These are phyloP conservation scores for Potamilus streckersoni DNA, from an alignment of 1,140 invertebrate genomes.

Conservation along the genomic window DNA sequence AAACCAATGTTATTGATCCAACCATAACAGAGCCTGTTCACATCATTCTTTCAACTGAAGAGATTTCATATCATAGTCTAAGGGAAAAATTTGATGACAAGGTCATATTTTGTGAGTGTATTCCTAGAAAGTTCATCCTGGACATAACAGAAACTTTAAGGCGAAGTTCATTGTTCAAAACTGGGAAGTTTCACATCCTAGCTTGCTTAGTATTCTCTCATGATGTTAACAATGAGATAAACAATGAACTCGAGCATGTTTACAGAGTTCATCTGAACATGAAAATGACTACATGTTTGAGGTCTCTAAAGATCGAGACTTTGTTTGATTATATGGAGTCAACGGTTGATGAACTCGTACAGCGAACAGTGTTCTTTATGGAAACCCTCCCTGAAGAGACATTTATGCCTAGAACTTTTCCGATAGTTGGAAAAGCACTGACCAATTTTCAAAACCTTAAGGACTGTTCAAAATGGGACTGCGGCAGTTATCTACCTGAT, in stretches of 20 bases:
- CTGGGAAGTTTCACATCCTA: neutral
- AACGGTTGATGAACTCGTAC: constrained; percentile 23
- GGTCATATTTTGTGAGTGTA: constrained; percentile 16
- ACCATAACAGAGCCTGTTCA: constrained; percentile 1
- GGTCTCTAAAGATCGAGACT: constrained; percentile 21
- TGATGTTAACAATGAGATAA: constrained; percentile 27
- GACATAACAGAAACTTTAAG: constrained; percentile 13
- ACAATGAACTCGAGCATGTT: constrained; percentile 20
- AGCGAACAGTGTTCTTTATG: constrained; percentile 24
- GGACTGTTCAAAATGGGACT: constrained; percentile 11
- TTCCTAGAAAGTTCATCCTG: constrained; percentile 28
- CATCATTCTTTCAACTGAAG: constrained; percentile 10
- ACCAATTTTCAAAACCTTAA: neutral
- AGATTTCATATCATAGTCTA: neutral
- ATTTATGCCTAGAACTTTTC: neutral
- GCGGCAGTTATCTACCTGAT: constrained; percentile 4
- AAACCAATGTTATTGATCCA: neutral
- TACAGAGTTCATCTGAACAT: constrained; percentile 20
- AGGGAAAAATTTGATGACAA: constrained; percentile 3
- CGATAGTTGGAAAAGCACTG: neutral
- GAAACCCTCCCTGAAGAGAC: constrained; percentile 22
- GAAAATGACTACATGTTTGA: constrained; percentile 3
- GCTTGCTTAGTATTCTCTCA: constrained; percentile 21
- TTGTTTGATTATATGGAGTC: constrained; percentile 32
- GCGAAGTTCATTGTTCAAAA: neutral